Conservation (phyloP, 2,888 invertebrate genomes). For the Dynastes grantii region DNA sequence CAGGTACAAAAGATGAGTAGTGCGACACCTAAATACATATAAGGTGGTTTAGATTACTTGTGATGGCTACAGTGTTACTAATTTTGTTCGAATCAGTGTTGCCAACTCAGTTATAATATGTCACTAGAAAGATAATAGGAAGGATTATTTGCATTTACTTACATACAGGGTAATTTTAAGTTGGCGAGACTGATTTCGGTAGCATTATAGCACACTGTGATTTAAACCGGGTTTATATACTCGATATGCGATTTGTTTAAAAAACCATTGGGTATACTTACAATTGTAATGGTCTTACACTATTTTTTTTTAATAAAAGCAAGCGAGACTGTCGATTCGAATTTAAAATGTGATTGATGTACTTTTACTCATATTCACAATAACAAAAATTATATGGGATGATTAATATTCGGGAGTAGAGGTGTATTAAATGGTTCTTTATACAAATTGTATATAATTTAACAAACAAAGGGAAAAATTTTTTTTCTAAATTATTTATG, state of each 20-base stretch:
- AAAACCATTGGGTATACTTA: no score
- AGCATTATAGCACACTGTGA: not conserved
- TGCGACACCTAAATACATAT: constrained; percentile 63
- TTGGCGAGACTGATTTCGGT: constrained; percentile 4
- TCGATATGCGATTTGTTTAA: no score
- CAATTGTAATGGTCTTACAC: no score
- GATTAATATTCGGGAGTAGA: no score
- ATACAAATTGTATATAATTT: constrained; percentile 3
- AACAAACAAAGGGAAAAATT: not conserved
- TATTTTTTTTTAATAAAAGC: no score
- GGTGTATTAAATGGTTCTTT: no score
- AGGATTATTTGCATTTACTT: constrained; percentile 3
- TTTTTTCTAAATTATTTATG: constrained; percentile 61
- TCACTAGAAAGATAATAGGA: not conserved
- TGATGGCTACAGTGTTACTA: not conserved
- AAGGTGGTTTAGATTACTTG: constrained; percentile 62
- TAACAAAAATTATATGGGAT: no score
- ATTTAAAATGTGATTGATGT: no score
- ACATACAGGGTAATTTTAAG: constrained; percentile 29
- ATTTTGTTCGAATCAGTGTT: not conserved
- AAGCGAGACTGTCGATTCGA: no score
- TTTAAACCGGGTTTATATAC: no score
- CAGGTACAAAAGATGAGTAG: constrained; percentile 58
- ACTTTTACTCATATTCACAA: no score
- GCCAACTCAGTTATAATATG: not conserved